Conservation (phyloP, 2,888 invertebrate genomes). For the Leptopterna dolabrata region DNA sequence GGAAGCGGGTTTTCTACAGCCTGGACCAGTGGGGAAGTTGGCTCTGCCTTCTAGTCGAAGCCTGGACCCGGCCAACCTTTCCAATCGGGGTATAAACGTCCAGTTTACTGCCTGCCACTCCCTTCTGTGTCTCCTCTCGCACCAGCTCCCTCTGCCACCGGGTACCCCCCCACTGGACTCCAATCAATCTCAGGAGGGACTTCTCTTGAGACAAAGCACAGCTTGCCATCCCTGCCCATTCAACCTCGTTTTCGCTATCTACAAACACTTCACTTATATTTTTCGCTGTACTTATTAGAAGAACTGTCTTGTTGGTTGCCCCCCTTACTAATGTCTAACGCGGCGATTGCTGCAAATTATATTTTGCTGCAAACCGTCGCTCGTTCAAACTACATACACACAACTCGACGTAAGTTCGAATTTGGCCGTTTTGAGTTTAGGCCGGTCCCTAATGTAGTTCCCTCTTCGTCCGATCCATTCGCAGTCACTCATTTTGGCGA, state of each 20-base stretch:
- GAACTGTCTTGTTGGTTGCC: too few species aligned
- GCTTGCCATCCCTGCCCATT: neutral
- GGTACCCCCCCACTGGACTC: neutral
- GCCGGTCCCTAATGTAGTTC: too few species aligned
- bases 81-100: slow-evolving; percentile 34
- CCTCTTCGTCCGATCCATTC: too few species aligned
- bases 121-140: neutral
- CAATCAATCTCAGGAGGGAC: neutral
- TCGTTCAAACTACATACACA: too few species aligned
- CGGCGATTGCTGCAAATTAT: too few species aligned
- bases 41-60: neutral
- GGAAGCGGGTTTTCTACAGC: slow-evolving; percentile 44
- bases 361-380: too few species aligned
- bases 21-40: neutral
- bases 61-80: slow-evolving; percentile 15
- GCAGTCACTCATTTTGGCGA: too few species aligned
- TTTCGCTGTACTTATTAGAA: too few species aligned
- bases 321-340: too few species aligned
- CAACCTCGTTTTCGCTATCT: neutral
- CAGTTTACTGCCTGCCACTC: slow-evolving; percentile 30
- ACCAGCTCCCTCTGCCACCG: neutral
- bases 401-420: too few species aligned
- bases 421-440: too few species aligned
- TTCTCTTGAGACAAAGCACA: neutral
- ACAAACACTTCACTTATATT: neutral